Base-by-base conservation (phyloP, 2,888 invertebrate genomes). In the Muschampia plurimacula region DNA sequence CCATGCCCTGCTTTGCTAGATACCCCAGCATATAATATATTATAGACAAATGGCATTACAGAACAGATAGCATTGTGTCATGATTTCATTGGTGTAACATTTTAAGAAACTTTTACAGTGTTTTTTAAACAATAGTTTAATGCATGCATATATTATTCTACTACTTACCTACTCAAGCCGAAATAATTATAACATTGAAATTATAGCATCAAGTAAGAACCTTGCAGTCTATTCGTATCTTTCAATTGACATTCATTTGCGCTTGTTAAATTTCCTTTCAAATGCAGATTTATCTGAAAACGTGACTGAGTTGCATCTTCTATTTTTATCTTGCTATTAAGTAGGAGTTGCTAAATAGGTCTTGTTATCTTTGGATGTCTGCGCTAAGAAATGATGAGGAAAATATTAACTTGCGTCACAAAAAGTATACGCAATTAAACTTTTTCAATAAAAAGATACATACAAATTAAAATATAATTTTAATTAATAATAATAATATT, bases 1-100 rank as follows among this genome's bases (percentile, higher is more conserved):
- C 87, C 89, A 87, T 91, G 92, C 85, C 88, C 89, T 87, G 82
- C 80, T 89, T 89, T 79, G 77, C 69, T 74, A 76, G 73, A 74
- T 77, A n/a, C 32, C 8, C 66, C n/a, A 46, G 49, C 49, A 59
- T 39, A 66, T 60, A 39, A 44, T 2, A 15, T 60, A 36, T 22
- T 28, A 66, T 41, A 71, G 66, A 66, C 57, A 49, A 70, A 70
- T 66, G 10, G 9, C 49, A 49, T 6, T n/a, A 49, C 49, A 49
- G 49, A 49, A n/a, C 49, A n/a, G n/a, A 49, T n/a, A 32, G 49
- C n/a, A 49, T 49, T 49, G 46, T 46, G 46, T 46, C 46, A 46
- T 13, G 12, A 46, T 46, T 46, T 46, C 46, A 2, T 4, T 12
- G 12, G 32, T 32, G 32, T 32, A 32, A 32, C 32, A 32, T 32